Evolutionary conservation across 2,797 vertebrate genomes (phyloP), one percentile per base, ranked within the genome.

Genomic region (Sebastes nivosus): DNA sequence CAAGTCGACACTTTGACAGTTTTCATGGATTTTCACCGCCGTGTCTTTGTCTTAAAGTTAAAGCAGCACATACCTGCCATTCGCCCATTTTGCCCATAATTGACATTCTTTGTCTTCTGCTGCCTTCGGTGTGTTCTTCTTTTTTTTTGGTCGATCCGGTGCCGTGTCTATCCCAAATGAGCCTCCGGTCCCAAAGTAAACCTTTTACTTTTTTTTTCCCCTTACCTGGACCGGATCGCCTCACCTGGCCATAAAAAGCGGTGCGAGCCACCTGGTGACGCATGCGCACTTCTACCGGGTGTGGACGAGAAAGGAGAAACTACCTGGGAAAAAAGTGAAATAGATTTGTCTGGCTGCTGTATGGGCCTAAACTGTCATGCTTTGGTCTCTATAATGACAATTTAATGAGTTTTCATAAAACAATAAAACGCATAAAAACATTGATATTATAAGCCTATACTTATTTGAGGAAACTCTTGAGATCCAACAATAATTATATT

Each of bases 191-290:
- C 93, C 95, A 95, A 93, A 95, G 95, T 94, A 96, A 96, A 97
- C 94, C 95, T 55, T 95, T 95, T 93, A 92, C 91, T 95, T 95
- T 95, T 95, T 95, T 96, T 95, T 95, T 94, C 95, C 97, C 95
- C 36, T 38, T 64, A 97, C 97, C 96, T 97, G 96, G 92, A 95
- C 93, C 86, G 92, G 93, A 96, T 96, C 95, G 94, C 93, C 96
- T 98, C 97, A 98, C 97, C 98, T 99, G 97, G 97, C 90, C 96
- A 95, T 97, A 97, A 97, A 97, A 97, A 97, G 94, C 95, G 92
- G 92, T 94, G 94, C 93, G 95, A 84, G 94, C 95, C 92, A 97
- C 96, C 96, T 97, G 94, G 93, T 86, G 84, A 95, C 97, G 98
- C 98, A 97, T 98, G 98, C 97, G 98, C 97, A 96, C 46, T 95